Base-by-base conservation (phyloP, 2,113 vertebrate species). In the Sinocyclocheilus anshuiensis region DNA sequence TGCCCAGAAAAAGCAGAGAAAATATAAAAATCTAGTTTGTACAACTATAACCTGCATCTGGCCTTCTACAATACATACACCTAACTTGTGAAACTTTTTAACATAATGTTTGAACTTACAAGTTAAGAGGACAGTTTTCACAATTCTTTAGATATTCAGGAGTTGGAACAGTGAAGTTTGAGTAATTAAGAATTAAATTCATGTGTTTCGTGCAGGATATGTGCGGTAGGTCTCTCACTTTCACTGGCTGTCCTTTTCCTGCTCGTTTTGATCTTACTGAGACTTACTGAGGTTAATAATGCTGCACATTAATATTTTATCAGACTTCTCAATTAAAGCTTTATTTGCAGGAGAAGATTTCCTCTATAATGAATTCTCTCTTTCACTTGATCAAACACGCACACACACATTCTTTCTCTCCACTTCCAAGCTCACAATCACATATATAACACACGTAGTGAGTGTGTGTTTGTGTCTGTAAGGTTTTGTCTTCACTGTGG, bases 281-380 rank as follows among this genome's bases (percentile, higher is more conserved):
- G 81, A 82, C 63, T 67, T 36, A 71, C 15, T 20, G 65, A 83
- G 81, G 81, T 83, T 83, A 83, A 83, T 83, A 83, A 71, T 83
- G 39, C 65, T 15, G 26, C 20, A 9, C 42, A 71, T 83, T 71
- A 71, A 83, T 83, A 71, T 83, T 83, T 83, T 33, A 83, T 83
- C 18, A 83, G 81, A 71, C 45, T 83, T 83, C 65, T 71, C 42
- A 83, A 83, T 83, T 83, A 83, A 71, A 83, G 65, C 81, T 71
- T 69, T 83, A 50, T 83, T 83, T 83, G 42, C 63, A 55, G 63
- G 65, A 33, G 65, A 67, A 71, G 4, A 53, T 36, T 61, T 83
- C 63, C 6, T 71, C 81, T 69, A 55, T 83, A 69, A 71, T 71
- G 81, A 83, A 83, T 48, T 81, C 42, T 65, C 55, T 48, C 79